Conservation (phyloP, 2,113 vertebrate species). For the Picathartes gymnocephalus region DNA sequence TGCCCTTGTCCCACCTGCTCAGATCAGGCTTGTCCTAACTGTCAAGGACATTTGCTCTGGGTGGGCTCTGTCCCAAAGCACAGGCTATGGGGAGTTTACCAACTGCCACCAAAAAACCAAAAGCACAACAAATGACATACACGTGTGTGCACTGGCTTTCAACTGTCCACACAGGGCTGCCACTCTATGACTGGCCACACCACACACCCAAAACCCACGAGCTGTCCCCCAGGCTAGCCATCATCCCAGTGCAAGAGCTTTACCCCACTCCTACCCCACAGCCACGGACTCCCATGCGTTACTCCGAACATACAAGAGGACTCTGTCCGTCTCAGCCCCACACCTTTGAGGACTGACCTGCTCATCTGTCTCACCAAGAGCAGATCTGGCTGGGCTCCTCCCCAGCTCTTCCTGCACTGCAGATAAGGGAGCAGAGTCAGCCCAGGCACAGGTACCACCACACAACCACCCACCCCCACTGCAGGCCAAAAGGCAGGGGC, state of each 20-base stretch:
- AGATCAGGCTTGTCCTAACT: neutral
- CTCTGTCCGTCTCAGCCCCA: neutral
- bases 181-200: accelerated
- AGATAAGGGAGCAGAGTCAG: neutral
- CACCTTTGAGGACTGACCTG: neutral
- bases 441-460: neutral
- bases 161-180: neutral
- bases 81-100: neutral
- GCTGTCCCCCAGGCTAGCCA: neutral
- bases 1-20: neutral
- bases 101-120: neutral
- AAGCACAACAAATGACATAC: accelerated
- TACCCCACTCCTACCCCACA: neutral
- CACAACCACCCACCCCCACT: neutral
- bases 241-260: neutral
- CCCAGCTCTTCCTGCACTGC: neutral
- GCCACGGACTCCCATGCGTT: neutral
- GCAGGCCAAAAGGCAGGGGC: neutral
- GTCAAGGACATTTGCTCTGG: neutral
- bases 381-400: neutral
- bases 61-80: neutral
- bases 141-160: neutral
- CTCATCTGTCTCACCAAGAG: neutral
- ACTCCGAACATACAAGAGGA: neutral
- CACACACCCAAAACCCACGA: neutral